Conservation (phyloP, 2,888 invertebrate species). For the Candidula unifasciata region DNA sequence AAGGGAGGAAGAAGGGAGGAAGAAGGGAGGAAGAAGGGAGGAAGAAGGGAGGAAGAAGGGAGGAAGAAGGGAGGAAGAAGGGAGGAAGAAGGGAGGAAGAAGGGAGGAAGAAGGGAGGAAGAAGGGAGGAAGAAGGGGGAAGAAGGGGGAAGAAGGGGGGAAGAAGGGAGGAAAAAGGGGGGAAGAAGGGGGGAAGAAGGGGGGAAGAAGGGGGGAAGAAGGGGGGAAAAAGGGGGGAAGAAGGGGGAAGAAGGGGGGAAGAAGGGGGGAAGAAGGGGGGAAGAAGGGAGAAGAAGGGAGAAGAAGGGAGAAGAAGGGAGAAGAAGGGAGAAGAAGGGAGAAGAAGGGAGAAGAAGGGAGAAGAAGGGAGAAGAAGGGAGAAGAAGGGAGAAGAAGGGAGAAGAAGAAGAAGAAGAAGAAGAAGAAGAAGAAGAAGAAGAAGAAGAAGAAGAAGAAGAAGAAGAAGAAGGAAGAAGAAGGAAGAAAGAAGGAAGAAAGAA, state of each 20-base stretch:
- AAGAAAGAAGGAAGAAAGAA: neutral
- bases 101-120: neutral
- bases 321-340: neutral
- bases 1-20: neutral
- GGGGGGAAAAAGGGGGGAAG: neutral
- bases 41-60: neutral
- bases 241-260: neutral
- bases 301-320: neutral
- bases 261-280: neutral
- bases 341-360: neutral
- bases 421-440: neutral
- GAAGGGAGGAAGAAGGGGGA: neutral
- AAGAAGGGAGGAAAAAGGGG: neutral
- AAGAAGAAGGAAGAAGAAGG: neutral
- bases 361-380: neutral
- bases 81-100: neutral
- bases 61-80: neutral
- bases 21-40: neutral
- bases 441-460: neutral
- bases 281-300: neutral
- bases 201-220: too few relatives aligned
- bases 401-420: neutral
- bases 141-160: too few relatives aligned
- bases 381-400: neutral
- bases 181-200: neutral